Evolutionary conservation across 2,797 vertebrate species (phyloP), one percentile per base, ranked within the genome.

Genomic region (Eremophila alpestris): DNA sequence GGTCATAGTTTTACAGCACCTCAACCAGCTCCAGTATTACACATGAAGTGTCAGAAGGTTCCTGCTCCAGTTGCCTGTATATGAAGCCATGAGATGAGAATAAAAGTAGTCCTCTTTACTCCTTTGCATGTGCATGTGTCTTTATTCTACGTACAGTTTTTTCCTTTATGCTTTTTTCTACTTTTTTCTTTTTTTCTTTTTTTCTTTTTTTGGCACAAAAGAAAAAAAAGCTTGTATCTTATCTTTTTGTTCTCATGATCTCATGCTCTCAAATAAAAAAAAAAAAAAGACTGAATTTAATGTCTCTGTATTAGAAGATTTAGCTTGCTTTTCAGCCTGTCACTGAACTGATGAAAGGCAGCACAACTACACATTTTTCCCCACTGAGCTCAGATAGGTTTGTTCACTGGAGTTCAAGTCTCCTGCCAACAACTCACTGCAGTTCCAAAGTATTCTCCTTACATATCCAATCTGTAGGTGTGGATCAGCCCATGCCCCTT

Each of bases 381-480:
- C 48, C 62, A 45, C 87, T 87, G 89, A 64, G 59, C n/a, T 94
- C 55, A 86, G 82, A 96, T 86, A 91, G 55, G 79, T 83, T 80
- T 95, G 69, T 73, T 96, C 85, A 43, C 85, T 67, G 38, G 70
- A 89, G 92, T 95, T 96, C 93, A 97, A 89, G 77, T 95, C 81
- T 94, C 84, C 94, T 96, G 78, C 95, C 92, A 94, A 51, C 71
- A 87, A 43, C 79, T 91, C 51, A 94, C 81, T 86, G 83, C 48
- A 89, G 40, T 59, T 96, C 83, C 82, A 76, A 78, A 96, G 83
- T 91, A 92, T 93, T 96, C 58, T 83, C 48, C 29, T 82, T 95
- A 96, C 77, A 87, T 94, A 94, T 95, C 96, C 90, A 94, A 16
- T 88, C 32, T 55, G 34, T 81, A 5, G 55, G 15, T 48, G 48